Base-by-base conservation (phyloP, 1,140 invertebrate genomes). In the Trigoniulus corallinus region DNA sequence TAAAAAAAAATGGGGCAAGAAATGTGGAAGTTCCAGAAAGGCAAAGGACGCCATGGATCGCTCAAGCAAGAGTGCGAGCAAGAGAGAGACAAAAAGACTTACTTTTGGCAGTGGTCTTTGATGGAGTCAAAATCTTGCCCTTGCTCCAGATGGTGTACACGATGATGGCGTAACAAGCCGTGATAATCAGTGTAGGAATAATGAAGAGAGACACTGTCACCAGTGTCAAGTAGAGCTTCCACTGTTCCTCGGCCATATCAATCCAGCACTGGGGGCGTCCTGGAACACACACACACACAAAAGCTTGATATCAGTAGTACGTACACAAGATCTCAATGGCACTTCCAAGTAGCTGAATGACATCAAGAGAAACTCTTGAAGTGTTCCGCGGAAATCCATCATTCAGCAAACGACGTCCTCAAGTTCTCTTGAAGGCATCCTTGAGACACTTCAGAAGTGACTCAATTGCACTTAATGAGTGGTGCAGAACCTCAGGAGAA, bases 121-220 rank as follows among this genome's bases (percentile, higher is more conserved):
- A 39, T 7, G 48, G 48, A 13, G 53, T 43, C 53, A 69, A 60
- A 20, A 59, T 53, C 37, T 61, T 59, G 48, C 64, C 79, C 58
- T 86, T 86, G 1, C 82, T 79, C 87, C 87, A 92, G 56, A 96
- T 94, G 2, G 89, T 93, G 62, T 80, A 75, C 0, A 95, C 86
- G 54, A 96, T 95, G 54, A 93, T 77, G 7, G 81, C 76, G 67
- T 95, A 95, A 63, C 91, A 95, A 1, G 79, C 79, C 0, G 84
- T 78, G 42, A 96, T 96, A 57, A 93, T 86, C 26, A 94, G 57
- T 0, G 89, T 83, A 0, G 92, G 92, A 18, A 89, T 68, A 24
- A 91, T 74, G 69, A 95, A 93, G 2, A 94, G 74, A 29, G 81
- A 77, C 2, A 84, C 63, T 3, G 86, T 80, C 0, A 94, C 81